Conservation (phyloP, 2,113 vertebrate species). For the Onychostoma macrolepis region DNA sequence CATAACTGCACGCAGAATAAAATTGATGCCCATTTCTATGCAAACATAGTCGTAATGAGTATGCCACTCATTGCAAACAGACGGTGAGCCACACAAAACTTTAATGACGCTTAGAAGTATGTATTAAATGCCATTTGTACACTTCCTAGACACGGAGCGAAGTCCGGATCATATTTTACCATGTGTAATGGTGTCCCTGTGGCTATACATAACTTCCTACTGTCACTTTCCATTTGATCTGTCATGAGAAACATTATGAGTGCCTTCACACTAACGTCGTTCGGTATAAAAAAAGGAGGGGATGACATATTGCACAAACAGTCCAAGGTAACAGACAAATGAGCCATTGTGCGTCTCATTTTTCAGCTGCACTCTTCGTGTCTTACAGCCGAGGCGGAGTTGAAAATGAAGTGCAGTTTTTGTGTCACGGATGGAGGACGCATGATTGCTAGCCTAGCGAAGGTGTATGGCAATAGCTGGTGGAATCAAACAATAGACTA, state of each 20-base stretch:
- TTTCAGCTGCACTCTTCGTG: constrained; percentile 42
- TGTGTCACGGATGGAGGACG: not conserved
- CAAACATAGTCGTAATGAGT: constrained; percentile 47
- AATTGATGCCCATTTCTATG: constrained; percentile 4
- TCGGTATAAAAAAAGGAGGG: constrained; percentile 14
- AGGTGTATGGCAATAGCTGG: not conserved
- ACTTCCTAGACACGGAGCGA: constrained; percentile 42
- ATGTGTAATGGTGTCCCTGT: constrained; percentile 49
- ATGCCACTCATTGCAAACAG: constrained; percentile 38
- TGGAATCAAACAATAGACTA: constrained; percentile 8
- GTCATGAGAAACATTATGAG: constrained; percentile 56
- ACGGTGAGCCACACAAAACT: constrained; percentile 41
- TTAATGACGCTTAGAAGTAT: constrained; percentile 56
- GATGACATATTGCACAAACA: constrained; percentile 57
- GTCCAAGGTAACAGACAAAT: constrained; percentile 56
- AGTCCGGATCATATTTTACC: constrained; percentile 48
- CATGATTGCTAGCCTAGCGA: constrained; percentile 8
- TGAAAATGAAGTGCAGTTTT: constrained; percentile 54
- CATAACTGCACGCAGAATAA: not conserved
- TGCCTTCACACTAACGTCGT: constrained; percentile 30
- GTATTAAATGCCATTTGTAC: constrained; percentile 59
- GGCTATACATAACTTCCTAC: constrained; percentile 55
- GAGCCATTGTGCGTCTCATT: constrained; percentile 40
- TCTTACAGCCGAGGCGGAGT: constrained; percentile 55
- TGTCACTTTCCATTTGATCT: constrained; percentile 62